Percentiles rank a stretch among this genome's conserved stretches.
phyloP scores from a whole-genome alignment of 2,113 vertebrate species.

The Hippocampus guttulatus region DNA sequence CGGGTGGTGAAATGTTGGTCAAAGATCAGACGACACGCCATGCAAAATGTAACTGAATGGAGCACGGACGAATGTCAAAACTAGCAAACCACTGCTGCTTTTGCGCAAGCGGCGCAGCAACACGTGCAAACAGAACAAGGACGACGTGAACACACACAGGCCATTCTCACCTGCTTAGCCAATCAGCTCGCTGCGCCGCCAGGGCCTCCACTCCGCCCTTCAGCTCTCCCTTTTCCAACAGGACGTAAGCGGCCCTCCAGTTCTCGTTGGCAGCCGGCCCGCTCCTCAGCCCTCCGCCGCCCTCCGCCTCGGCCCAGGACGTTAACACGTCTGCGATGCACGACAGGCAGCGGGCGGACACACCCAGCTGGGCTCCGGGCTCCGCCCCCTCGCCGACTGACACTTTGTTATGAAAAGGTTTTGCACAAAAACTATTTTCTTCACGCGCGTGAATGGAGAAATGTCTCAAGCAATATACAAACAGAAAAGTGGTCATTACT shows the following conservation, averaged over 20 bases:
- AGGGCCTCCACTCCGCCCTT: conserved; percentile 74
- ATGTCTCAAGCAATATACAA: too few relatives aligned
- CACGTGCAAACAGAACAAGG: not conserved
- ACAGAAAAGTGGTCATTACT: too few relatives aligned
- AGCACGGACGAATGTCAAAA: not conserved
- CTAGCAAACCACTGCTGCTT: not conserved
- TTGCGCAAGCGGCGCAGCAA: too few relatives aligned
- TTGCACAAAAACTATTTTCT: too few relatives aligned
- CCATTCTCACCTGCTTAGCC: conserved; percentile 81
- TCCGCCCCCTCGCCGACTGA: conserved; percentile 3
- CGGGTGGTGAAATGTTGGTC: not conserved
- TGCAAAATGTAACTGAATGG: too few relatives aligned
- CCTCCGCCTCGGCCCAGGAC: conserved; percentile 82
- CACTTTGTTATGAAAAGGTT: too few relatives aligned
- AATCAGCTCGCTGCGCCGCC: conserved; percentile 75
- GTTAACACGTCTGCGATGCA: conserved; percentile 87
- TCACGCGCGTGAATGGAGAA: too few relatives aligned
- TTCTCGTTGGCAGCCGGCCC: conserved; percentile 88
- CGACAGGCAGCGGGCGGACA: conserved; percentile 82
- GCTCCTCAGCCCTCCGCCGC: conserved; percentile 81
- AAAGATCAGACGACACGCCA: too few relatives aligned
- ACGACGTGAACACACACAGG: not conserved
- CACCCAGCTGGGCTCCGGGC: conserved; percentile 62
- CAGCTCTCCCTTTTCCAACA: conserved; percentile 77
- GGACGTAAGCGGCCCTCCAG: conserved; percentile 77